Percentiles rank a stretch among this genome's conserved stretches.
phyloP scores from a whole-genome alignment of 2,797 vertebrate genomes.

The Hozukius guyotensis region DNA sequence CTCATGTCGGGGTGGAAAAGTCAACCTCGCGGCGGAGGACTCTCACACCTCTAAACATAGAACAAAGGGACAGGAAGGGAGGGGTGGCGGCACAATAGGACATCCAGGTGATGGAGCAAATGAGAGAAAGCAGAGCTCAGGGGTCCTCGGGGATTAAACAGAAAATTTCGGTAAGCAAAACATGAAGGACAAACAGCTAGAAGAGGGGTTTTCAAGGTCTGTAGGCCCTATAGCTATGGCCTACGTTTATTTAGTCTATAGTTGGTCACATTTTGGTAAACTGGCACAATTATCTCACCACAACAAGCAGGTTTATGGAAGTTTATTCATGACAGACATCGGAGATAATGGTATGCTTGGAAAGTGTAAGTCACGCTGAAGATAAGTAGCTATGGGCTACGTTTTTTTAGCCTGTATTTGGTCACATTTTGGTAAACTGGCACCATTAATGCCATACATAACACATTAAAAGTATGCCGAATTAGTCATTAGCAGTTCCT shows the following conservation, averaged over 20 bases:
- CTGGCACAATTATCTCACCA: too few species aligned
- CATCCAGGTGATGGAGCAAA: slow-evolving; percentile 43
- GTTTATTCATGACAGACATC: too few species aligned
- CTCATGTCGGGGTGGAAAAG: slow-evolving; percentile 14
- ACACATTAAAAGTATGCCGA: background rate
- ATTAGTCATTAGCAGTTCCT: background rate
- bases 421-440: background rate
- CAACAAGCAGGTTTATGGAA: too few species aligned
- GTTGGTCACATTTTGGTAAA: background rate
- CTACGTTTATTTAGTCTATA: background rate
- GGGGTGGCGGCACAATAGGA: slow-evolving; percentile 35
- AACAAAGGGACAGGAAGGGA: slow-evolving; percentile 32
- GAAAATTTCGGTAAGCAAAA: slow-evolving; percentile 16
- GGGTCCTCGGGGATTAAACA: background rate
- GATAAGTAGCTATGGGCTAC: too few species aligned
- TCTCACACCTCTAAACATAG: slow-evolving; percentile 76
- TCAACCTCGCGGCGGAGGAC: slow-evolving; percentile 32
- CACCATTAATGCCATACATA: background rate
- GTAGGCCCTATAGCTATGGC: background rate
- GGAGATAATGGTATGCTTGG: too few species aligned
- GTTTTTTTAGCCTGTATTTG: too few species aligned
- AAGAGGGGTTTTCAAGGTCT: background rate
- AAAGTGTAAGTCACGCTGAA: too few species aligned
- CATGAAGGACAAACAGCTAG: slow-evolving; percentile 15
- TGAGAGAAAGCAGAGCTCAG: slow-evolving; percentile 12